Conservation (phyloP, 2,888 invertebrate species). For the Melieria picta region DNA sequence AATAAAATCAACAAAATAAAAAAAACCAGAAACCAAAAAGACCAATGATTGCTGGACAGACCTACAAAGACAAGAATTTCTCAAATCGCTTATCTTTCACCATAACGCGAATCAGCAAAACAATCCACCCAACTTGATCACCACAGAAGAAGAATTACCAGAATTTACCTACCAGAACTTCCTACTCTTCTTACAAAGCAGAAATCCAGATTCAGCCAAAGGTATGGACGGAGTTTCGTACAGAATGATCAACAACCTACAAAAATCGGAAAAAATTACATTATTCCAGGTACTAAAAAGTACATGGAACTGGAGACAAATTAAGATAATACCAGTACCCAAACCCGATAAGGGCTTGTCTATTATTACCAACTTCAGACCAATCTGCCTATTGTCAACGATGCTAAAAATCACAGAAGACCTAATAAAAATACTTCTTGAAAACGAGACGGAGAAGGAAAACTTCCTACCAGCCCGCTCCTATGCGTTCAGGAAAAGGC, state of each 20-base stretch:
- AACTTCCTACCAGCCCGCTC: slow-evolving; percentile 19
- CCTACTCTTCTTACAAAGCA: neutral
- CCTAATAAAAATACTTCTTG: slow-evolving; percentile 12
- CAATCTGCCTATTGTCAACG: slow-evolving; percentile 17
- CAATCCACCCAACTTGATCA: neutral
- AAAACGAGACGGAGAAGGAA: neutral
- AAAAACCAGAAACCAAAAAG: slow-evolving; percentile 1
- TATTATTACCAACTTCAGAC: slow-evolving; percentile 2
- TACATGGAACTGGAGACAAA: slow-evolving; percentile 22
- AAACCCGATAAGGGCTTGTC: slow-evolving; percentile 15
- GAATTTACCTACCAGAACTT: neutral
- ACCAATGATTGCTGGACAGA: neutral
- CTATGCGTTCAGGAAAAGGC: slow-evolving; percentile 22
- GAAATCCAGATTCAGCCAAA: slow-evolving; percentile 16
- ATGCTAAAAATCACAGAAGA: slow-evolving; percentile 18
- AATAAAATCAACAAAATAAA: slow-evolving; percentile 1
- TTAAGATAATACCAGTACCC: slow-evolving; percentile 21
- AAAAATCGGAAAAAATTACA: neutral
- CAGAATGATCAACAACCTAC: slow-evolving; percentile 1
- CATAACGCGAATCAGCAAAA: neutral
- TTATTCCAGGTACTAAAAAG: slow-evolving; percentile 2
- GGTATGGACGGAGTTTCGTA: slow-evolving; percentile 11
- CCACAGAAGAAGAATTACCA: neutral
- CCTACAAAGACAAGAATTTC: neutral
- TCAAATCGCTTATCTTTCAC: neutral